Percentiles rank a stretch among this genome's conserved stretches.
Conservation (phyloP, 2,113 vertebrate species). For the Ailuropoda melanoleuca region DNA sequence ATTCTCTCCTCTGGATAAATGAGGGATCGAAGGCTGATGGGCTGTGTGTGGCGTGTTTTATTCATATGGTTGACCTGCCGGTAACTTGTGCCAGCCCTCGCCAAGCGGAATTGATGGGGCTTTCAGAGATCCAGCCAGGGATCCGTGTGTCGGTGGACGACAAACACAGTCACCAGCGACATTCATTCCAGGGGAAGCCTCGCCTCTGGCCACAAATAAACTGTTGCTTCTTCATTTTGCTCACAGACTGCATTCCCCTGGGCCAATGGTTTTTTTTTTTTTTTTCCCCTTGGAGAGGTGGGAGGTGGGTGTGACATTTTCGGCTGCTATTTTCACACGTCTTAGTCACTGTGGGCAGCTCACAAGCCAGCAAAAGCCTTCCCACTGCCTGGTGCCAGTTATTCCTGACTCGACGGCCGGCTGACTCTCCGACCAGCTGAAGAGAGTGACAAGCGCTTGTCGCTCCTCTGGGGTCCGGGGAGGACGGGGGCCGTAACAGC, state of each 20-base stretch:
- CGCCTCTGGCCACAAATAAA: fast-evolving
- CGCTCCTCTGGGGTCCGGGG: neutral
- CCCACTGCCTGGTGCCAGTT: neutral
- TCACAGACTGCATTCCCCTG: fast-evolving
- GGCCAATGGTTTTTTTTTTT: neutral
- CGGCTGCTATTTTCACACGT: constrained; percentile 61
- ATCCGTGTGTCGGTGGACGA: fast-evolving
- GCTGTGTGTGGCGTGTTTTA: fast-evolving
- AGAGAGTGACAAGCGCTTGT: fast-evolving
- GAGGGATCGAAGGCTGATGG: neutral
- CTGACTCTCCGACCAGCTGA: neutral
- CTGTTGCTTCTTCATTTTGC: neutral
- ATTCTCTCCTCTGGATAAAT: fast-evolving
- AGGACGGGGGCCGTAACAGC: fast-evolving
- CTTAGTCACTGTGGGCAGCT: constrained; percentile 59
- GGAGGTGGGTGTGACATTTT: constrained; percentile 70
- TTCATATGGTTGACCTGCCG: fast-evolving
- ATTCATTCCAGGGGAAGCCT: fast-evolving
- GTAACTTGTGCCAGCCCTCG: fast-evolving
- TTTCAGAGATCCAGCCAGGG: fast-evolving
- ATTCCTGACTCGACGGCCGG: neutral
- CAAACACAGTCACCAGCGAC: fast-evolving
- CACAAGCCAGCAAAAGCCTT: neutral
- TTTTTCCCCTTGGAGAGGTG: constrained; percentile 61
- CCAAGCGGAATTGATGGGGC: fast-evolving